Evolutionary conservation across 2,797 vertebrate species (phyloP), one percentile per base, ranked within the genome.

Genomic region (Jordanella pulchra): DNA sequence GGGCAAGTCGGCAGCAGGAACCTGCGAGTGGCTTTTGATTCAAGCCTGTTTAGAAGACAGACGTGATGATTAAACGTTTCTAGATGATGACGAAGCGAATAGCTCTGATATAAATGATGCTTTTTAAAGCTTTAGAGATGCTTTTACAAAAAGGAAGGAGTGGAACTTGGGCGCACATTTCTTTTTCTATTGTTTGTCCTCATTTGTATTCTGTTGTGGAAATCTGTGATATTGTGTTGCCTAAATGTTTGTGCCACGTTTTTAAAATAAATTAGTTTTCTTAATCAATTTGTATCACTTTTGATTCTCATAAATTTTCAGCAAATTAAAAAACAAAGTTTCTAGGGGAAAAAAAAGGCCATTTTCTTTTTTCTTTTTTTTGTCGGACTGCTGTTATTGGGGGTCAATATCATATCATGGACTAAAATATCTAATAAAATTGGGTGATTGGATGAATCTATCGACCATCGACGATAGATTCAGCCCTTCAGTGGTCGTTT

Each of bases 1-100:
- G 85, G 81, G 72, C 71, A 73, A 81, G 84, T 80, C 55, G 42
- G 78, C 68, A 67, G 72, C 68, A 78, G 76, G 71, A 80, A 81
- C 77, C 73, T 66, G 83, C 35, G 32, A 80, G 80, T 74, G 71
- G 54, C 77, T 82, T 67, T 48, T 77, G 81, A 87, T 84, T 85
- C 65, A 68, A 69, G 71, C 76, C 1, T 1, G 65, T 55, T 75
- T 53, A 77, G 77, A 69, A 80, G 53, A 73, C 65, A 73, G 77
- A 81, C 60, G 13, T 5, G 18, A 72, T 79, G 71, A 75, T 73
- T 74, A 65, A 75, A 76, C 75, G 67, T 66, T 64, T 80, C 45
- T 64, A 51, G 69, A 78, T 73, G 71, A 30, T 72, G 77, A 71
- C 32, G 71, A 64, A 61, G 67, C 30, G 25, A 75, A 55, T 47